Base-by-base conservation (phyloP, 1,140 invertebrate species). In the Anadara kagoshimensis region DNA sequence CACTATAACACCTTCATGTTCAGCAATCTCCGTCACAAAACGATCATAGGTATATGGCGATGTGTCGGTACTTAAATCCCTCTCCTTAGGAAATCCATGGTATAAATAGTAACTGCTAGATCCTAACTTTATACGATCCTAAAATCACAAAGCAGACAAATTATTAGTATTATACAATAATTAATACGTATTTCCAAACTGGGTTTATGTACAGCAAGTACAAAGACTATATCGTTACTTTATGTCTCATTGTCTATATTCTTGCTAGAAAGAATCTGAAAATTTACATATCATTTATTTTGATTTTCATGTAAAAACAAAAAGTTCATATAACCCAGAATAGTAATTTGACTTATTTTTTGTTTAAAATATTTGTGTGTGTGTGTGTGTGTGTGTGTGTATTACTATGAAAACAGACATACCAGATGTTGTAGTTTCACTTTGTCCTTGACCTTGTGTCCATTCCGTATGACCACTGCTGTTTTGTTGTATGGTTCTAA, bases 361-460 rank as follows among this genome's bases (percentile, higher is more conserved):
- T n/a, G n/a, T n/a, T n/a, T n/a, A n/a, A n/a, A n/a, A 36, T 36
- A 36, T 36, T 36, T 36, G 2, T 36, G 29, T 36, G 29, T 36
- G 29, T 36, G 7, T 36, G 29, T 36, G 29, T 36, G 29, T 36
- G 29, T 36, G 29, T 51, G 49, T 51, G 10, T 14, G 24, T 7
- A n/a, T 24, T 24, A 45, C 73, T 53, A 18, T 1, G 22, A 36
- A 3, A 54, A 59, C 11, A n/a, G 12, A 78, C 90, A 87, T 81
- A 93, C 92, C 82, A 91, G 89, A 79, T 93, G 91, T 43, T 85
- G 74, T 5, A 93, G 84, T 63, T 87, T 78, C 11, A 85, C 87
- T 72, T 90, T 89, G n/a, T 80, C 65, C 18, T 81, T 83, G 0
- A 91, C 65, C 49, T 76, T 82, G 26, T 88, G 83, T 26, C 91